Base-by-base conservation (phyloP, 2,797 vertebrate species). In the Chlorospingus flavigularis region DNA sequence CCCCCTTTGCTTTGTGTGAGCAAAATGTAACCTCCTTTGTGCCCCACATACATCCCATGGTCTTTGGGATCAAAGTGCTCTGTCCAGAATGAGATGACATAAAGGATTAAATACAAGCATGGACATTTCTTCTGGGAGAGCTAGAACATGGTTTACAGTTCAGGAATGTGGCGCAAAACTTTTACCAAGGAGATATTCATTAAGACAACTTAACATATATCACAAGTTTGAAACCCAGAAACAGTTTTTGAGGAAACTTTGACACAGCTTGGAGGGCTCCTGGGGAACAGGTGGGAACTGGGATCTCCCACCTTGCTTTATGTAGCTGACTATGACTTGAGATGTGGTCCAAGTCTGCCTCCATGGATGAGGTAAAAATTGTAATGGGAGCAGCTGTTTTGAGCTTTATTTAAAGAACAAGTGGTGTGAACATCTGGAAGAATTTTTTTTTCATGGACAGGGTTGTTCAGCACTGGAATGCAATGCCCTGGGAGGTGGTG, bases 41-140 rank as follows among this genome's bases (percentile, higher is more conserved):
- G 12, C 4, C 3, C n/a, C n/a, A n/a, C n/a, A n/a, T n/a, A n/a
- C n/a, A n/a, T n/a, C n/a, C n/a, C n/a, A n/a, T 23, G 30, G 11
- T 26, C 68, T 26, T 77, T 33, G 58, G 21, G 54, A 43, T 77
- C 26, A 28, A 40, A 57, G 2, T 13, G 9, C 23, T 68, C 35
- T 30, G 5, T 60, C 17, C 45, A 51, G 60, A 7, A 78, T n/a
- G 16, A 48, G 26, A 16, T 31, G 13, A 30, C 4, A 19, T 2
- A 42, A 33, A 4, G 21, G 13, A 26, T 45, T 45, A 51, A 65
- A 39, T 18, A 66, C 0, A 1, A 19, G 5, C 23, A 30, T 1
- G 4, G 31, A 10, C 10, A 4, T 62, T 71, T 82, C 28, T 66
- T 42, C 60, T 73, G 25, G 12, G 26, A 14, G 60, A 76, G 23